A percentile compares a stretch with the other conserved stretches of the same genome.
Evolutionary conservation across 2,888 invertebrate species (phyloP).

Genomic region (Lasiommata megera): DNA sequence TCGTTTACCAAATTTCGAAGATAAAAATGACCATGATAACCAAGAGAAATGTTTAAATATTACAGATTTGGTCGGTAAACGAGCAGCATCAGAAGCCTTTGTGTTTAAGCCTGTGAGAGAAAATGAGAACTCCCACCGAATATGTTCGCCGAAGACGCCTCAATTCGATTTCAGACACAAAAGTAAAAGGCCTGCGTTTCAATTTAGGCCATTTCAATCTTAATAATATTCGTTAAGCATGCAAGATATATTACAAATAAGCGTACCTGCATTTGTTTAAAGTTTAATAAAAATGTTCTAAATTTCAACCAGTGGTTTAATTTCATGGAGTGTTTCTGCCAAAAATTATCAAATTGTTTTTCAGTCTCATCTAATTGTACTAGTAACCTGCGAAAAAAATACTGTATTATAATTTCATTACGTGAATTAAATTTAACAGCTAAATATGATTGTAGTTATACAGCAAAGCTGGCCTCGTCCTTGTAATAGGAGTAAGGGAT

Average conservation of each 20-base stretch:
- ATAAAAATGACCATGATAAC: constrained; percentile 43
- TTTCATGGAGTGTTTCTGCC: constrained; percentile 94
- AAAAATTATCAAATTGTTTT: constrained; percentile 95
- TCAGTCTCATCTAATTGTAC: constrained; percentile 97
- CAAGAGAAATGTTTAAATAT: constrained; percentile 68
- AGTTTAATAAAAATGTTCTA: constrained; percentile 96
- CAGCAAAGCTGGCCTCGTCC: too few relatives aligned
- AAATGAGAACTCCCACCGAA: constrained; percentile 47
- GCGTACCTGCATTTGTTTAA: constrained; percentile 91
- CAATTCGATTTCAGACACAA: constrained; percentile 67
- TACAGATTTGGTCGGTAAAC: constrained; percentile 63
- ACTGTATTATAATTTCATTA: too few relatives aligned
- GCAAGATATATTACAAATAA: constrained; percentile 20
- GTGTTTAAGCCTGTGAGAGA: constrained; percentile 67
- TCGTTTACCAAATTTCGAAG: constrained; percentile 50
- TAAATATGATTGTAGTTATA: too few relatives aligned
- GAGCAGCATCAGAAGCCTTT: constrained; percentile 59
- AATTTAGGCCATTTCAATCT: constrained; percentile 60
- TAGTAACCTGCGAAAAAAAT: constrained; percentile 84
- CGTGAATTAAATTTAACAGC: too few relatives aligned
- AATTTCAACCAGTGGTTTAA: constrained; percentile 94
- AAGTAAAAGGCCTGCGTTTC: constrained; percentile 54
- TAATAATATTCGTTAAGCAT: constrained; percentile 34
- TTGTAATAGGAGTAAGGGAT: too few relatives aligned
- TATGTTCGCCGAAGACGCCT: constrained; percentile 66